phyloP scores from a whole-genome alignment of 2,888 invertebrate genomes.

The Patella pellucida region DNA sequence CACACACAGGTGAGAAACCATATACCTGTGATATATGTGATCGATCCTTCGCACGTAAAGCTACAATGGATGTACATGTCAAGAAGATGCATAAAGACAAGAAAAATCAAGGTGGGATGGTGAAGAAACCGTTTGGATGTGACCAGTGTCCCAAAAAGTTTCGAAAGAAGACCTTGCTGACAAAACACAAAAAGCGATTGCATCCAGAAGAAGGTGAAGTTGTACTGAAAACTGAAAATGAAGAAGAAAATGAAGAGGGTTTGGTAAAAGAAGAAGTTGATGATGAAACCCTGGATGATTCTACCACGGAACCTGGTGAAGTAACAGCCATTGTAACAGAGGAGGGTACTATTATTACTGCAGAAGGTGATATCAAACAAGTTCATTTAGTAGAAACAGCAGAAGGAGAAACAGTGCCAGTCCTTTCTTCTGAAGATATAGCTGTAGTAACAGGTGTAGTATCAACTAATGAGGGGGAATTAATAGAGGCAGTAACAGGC shows the following conservation, averaged over 20 bases:
- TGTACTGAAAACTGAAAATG: background rate
- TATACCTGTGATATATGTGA: slow-evolving; percentile 4
- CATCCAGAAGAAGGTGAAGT: background rate
- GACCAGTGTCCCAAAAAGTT: background rate
- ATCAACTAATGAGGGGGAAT: background rate
- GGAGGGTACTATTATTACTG: background rate
- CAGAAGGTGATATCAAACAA: background rate
- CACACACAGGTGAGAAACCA: slow-evolving; percentile 3
- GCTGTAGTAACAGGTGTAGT: background rate
- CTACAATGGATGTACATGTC: slow-evolving; percentile 9
- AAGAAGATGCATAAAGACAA: slow-evolving; percentile 6
- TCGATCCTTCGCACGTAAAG: slow-evolving; percentile 5
- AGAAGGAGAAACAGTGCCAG: background rate
- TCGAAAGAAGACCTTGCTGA: background rate
- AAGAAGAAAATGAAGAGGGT: background rate
- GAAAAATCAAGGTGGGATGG: background rate
- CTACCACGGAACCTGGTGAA: background rate
- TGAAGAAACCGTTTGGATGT: slow-evolving; percentile 1
- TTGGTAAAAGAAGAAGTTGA: background rate
- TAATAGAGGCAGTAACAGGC: background rate
- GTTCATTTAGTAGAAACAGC: slow-evolving; percentile 7
- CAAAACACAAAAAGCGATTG: background rate
- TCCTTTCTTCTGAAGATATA: slow-evolving; percentile 1
- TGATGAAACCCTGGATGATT: background rate
- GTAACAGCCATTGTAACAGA: background rate